phyloP scores from a whole-genome alignment of 2,797 vertebrate genomes.

The Myotis myotis region DNA sequence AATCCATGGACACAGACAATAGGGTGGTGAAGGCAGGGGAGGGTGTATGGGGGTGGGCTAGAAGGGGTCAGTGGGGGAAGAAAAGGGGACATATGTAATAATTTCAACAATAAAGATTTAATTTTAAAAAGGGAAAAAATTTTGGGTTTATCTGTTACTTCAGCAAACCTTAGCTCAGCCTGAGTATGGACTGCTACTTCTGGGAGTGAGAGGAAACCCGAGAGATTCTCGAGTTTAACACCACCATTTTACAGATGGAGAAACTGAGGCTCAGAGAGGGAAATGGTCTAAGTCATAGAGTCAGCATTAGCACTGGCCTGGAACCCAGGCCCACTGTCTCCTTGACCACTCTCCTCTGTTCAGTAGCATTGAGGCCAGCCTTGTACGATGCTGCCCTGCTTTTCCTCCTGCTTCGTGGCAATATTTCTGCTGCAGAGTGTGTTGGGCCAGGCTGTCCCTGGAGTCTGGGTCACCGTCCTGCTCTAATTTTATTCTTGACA shows the following conservation, averaged over 20 bases:
- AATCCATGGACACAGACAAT: too few species aligned
- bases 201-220: background rate
- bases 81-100: too few species aligned
- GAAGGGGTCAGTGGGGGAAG: too few species aligned
- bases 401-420: background rate
- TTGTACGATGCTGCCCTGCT: background rate
- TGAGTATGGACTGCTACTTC: background rate
- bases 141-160: background rate
- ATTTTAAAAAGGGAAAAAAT: background rate
- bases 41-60: too few species aligned
- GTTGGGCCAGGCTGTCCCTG: background rate
- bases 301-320: background rate
- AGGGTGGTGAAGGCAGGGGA: too few species aligned
- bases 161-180: background rate
- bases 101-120: too few species aligned
- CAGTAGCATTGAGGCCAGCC: background rate
- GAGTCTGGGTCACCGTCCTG: conserved; percentile 14
- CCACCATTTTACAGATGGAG: background rate
- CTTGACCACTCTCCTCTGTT: background rate
- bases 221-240: background rate
- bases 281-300: background rate
- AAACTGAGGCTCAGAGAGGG: background rate
- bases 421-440: background rate
- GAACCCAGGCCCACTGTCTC: background rate
- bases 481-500: conserved; percentile 43